Evolutionary conservation across 2,888 invertebrate genomes (phyloP), one percentile per base, ranked within the genome.

Genomic region (Hermodice carunculata): DNA sequence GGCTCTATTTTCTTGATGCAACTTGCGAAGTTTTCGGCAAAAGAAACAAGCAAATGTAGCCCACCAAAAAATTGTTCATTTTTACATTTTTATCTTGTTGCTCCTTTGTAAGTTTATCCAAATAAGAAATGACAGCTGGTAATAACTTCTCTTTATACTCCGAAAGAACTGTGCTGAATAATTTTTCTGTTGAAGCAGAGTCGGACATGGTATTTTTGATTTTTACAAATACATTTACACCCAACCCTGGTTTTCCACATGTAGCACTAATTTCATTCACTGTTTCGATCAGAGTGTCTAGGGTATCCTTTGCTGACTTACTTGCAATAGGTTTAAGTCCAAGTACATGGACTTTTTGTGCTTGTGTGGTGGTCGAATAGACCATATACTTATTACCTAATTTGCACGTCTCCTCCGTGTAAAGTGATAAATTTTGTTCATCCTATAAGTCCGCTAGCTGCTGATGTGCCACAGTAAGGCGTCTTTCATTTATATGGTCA

Each of bases 31-130:
- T 14, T 17, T 19, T 46, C 46, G 19, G 46, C 46, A 14, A 46
- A 17, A 19, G 46, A 46, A 8, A 46, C 46, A 14, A 46, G 11
- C 17, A 46, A 22, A 19, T 46, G 46, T 8, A 46, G 19, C 8
- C 46, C 46, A 46, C 46, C 11, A 19, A 46, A 46, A 46, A 46
- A 19, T 46, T 46, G 46, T 46, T 46, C 46, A 46, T 46, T 8
- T 46, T 8, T 8, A 17, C 8, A 8, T 17, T 8, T 8, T 46
- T 46, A 19, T 8, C 14, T 22, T 46, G 14, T 46, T 46, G 17
- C 8, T 11, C 17, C 8, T 8, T 17, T 17, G 46, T 17, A 8
- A 46, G 46, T 46, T 19, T 46, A 22, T 46, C 46, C 11, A 46
- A 46, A 22, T 19, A 8, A 46, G 11, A 14, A 46, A 46, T 46